Percentiles rank a stretch among this genome's conserved stretches.
Conservation (phyloP, 2,888 invertebrate genomes). For the Erebia palarica region DNA sequence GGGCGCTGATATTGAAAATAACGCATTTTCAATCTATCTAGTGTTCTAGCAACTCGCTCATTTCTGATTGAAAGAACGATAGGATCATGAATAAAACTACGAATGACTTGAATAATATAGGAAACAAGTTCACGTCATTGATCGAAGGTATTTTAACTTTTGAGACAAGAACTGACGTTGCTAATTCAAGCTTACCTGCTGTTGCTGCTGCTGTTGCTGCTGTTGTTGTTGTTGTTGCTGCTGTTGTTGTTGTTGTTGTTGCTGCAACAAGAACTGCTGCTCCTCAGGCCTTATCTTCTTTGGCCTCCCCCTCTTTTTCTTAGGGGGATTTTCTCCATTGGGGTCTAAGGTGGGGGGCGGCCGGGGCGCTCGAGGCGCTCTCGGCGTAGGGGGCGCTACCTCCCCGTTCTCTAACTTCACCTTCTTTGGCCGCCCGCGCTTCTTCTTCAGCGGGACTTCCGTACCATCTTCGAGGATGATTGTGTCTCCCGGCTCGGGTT, state of each 20-base stretch:
- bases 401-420: conserved; percentile 86
- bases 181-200: background rate
- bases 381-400: conserved; percentile 81
- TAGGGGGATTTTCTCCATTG: conserved; percentile 83
- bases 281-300: conserved; percentile 91
- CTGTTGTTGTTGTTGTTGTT: conserved; percentile 70
- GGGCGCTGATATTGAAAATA: too few species aligned
- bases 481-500: conserved; percentile 79
- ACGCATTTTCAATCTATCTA: too few species aligned
- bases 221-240: conserved; percentile 61
- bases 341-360: conserved; percentile 56
- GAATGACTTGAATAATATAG: too few species aligned
- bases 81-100: too few species aligned
- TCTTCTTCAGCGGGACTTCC: conserved; percentile 90
- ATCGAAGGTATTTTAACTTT: too few species aligned
- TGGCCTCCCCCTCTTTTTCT: conserved; percentile 94
- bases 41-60: too few species aligned
- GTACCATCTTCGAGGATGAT: conserved; percentile 84
- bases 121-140: too few species aligned
- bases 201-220: conserved; percentile 47
- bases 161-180: conserved; percentile 13
- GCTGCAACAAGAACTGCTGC: conserved; percentile 77
- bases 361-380: conserved; percentile 73
- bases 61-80: too few species aligned
- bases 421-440: conserved; percentile 95